phyloP scores from a whole-genome alignment of 2,888 invertebrate genomes.

The Eilema griseolum region DNA sequence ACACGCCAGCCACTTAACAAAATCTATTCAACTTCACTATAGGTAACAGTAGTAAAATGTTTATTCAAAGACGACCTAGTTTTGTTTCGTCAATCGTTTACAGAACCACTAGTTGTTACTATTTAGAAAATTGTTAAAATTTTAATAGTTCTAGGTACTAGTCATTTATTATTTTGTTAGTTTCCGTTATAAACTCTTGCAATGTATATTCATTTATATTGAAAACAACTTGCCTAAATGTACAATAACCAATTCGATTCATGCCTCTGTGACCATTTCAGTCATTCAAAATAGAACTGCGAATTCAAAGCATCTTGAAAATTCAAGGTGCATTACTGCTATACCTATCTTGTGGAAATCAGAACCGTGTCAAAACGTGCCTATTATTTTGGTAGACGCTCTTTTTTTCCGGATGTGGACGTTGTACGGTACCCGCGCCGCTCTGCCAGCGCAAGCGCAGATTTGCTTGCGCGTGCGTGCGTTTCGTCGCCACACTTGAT shows the following conservation, averaged over 20 bases:
- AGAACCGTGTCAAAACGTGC: slow-evolving; percentile 24
- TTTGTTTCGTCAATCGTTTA: slow-evolving; percentile 39
- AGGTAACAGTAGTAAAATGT: slow-evolving; percentile 34
- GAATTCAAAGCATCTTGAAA: slow-evolving; percentile 5
- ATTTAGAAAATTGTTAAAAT: slow-evolving; percentile 33
- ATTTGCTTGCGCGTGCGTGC: slow-evolving; percentile 17
- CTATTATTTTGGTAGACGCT: slow-evolving; percentile 30
- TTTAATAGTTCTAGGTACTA: not conserved
- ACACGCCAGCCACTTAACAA: slow-evolving; percentile 37
- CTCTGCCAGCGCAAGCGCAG: slow-evolving; percentile 12
- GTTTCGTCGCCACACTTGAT: slow-evolving; percentile 52
- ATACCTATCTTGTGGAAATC: slow-evolving; percentile 7
- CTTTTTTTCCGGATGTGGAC: slow-evolving; percentile 18
- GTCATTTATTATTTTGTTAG: not conserved
- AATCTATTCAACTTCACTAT: slow-evolving; percentile 44
- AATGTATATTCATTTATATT: not conserved
- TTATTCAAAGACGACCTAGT: slow-evolving; percentile 42
- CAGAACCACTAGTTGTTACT: slow-evolving; percentile 32
- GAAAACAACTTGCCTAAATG: not conserved
- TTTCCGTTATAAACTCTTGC: not conserved
- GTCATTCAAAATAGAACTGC: not conserved
- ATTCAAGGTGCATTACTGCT: slow-evolving; percentile 19
- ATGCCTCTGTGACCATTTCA: not conserved
- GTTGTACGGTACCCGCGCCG: slow-evolving; percentile 9
- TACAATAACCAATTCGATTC: not conserved